A percentile compares a stretch with the other conserved stretches of the same genome.
Evolutionary conservation across 1,140 invertebrate genomes (phyloP).

Genomic region (Sweltsa coloradensis): DNA sequence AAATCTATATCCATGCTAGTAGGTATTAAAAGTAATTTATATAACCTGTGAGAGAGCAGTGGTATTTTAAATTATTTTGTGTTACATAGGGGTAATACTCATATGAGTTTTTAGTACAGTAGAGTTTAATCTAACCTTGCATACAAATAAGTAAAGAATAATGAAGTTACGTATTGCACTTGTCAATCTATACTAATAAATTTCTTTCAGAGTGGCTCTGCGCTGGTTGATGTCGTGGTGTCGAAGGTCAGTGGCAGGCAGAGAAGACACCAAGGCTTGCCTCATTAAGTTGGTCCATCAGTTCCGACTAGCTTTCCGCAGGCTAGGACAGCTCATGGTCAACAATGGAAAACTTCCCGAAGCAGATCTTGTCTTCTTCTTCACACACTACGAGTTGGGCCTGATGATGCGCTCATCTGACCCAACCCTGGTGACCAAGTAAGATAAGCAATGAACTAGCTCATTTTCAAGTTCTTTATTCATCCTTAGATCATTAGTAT

Average conservation of each 20-base stretch:
- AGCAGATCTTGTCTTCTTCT: slow-evolving; percentile 50
- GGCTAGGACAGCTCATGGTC: slow-evolving; percentile 43
- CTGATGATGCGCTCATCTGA: slow-evolving; percentile 39
- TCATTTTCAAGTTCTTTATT: too few relatives aligned
- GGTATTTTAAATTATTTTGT: too few relatives aligned
- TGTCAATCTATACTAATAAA: too few relatives aligned
- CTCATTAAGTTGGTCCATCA: slow-evolving; percentile 43
- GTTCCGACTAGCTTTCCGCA: slow-evolving; percentile 43
- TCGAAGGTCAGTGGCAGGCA: slow-evolving; percentile 40
- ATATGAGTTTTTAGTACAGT: too few relatives aligned
- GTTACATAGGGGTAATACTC: too few relatives aligned
- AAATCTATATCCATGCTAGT: too few relatives aligned
- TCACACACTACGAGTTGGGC: slow-evolving; percentile 52
- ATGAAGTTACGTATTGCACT: slow-evolving; percentile 3
- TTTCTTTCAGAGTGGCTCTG: slow-evolving; percentile 32
- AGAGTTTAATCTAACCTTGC: neutral
- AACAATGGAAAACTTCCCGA: slow-evolving; percentile 49
- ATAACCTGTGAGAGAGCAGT: too few relatives aligned
- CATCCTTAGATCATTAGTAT: too few relatives aligned
- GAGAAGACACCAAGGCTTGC: slow-evolving; percentile 56
- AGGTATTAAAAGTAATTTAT: too few relatives aligned
- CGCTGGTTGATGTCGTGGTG: slow-evolving; percentile 42
- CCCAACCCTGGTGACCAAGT: slow-evolving; percentile 50
- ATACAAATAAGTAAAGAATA: neutral
- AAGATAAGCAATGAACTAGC: too few relatives aligned